Base-by-base conservation (phyloP, 1,140 invertebrate genomes). In the Centruroides sculpturatus region DNA sequence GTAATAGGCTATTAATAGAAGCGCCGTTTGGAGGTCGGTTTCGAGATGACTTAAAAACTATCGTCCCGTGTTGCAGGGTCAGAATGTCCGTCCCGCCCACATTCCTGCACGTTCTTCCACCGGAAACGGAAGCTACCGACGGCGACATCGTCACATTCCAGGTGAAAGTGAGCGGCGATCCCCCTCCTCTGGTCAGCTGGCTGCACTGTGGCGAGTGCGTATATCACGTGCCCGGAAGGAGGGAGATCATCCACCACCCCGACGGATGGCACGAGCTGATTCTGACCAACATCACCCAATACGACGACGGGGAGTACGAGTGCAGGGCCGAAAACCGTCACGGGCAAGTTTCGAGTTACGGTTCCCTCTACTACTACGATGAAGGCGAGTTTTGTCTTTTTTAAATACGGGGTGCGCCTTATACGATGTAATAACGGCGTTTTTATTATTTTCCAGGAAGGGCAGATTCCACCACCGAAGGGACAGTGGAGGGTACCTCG, bases 281-380 rank as follows among this genome's bases (percentile, higher is more conserved):
- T 41, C 73, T 76, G 47, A 69, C 68, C 51, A 59, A 70, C 35
- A 68, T 72, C 10, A 64, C 56, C n/a, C 72, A 73, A 49, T 69
- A 69, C 12, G 77, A 79, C 67, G 75, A 76, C 55, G 78, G 78
- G 8, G 75, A 78, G 61, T 79, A 79, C 66, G 70, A 71, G 49
- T 79, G 76, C 67, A 69, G 70, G 56, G 75, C 73, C 5, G 73
- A 73, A 35, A 80, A 80, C 66, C 69, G 72, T 41, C 71, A 73
- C 59, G 79, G 79, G 10, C 75, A 77, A 65, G 75, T 76, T 13
- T 71, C 70, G 6, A 77, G 74, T 59, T 67, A 65, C 36, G 72
- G 72, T 3, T 67, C 62, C 49, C 71, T 76, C 23, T 64, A 56
- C 50, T 64, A 61, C 46, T 61, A 64, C 35, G 34, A 46, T 9